Evolutionary conservation across 2,113 vertebrate genomes (phyloP).

Genomic region (Macaca nemestrina): DNA sequence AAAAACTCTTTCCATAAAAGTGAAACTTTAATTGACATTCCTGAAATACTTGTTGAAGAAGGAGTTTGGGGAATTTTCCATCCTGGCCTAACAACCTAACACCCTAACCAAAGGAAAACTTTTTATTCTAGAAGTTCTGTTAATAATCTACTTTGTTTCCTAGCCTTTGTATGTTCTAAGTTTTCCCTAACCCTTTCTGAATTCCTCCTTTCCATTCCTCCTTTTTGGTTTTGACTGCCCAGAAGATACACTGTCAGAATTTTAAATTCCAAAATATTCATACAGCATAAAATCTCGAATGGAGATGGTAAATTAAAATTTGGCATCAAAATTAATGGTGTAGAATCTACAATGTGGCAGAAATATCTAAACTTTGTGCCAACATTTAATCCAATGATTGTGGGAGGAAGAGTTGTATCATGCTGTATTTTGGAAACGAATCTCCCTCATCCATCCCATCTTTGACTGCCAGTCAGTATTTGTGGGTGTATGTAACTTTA

Average conservation of each 20-base stretch:
- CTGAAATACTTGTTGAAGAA: conserved; percentile 1
- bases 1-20: neutral
- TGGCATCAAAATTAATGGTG: neutral
- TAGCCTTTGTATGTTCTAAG: neutral
- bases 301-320: neutral
- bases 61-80: neutral
- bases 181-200: too few relatives aligned
- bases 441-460: too few relatives aligned
- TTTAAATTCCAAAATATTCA: neutral
- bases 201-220: neutral
- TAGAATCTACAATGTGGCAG: neutral
- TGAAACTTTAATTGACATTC: neutral
- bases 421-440: neutral
- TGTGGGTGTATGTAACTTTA: neutral
- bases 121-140: neutral
- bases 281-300: neutral
- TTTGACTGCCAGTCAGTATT: neutral
- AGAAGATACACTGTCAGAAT: neutral
- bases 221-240: neutral
- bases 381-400: neutral
- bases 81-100: neutral
- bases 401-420: neutral
- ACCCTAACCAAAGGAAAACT: neutral
- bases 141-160: neutral
- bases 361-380: neutral